Conservation (phyloP, 1,140 invertebrate genomes). For the Papilio polyxenes region DNA sequence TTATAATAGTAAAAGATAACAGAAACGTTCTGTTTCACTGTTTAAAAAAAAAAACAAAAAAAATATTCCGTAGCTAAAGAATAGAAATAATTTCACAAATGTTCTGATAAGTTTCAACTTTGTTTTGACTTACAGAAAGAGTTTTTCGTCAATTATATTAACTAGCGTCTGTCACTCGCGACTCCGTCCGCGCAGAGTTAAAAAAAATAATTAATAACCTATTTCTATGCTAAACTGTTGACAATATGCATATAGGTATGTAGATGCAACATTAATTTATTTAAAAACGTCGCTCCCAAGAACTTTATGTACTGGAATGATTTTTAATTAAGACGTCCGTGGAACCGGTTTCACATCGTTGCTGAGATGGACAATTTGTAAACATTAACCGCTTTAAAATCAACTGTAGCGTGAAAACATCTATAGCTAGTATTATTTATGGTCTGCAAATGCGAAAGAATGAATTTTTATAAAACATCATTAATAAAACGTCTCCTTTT, state of each 20-base stretch:
- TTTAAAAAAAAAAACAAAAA: no score
- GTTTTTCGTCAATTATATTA: neutral
- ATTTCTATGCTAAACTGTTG: neutral
- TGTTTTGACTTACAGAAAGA: neutral
- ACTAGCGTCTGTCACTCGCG: no score
- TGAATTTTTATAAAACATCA: constrained; percentile 67
- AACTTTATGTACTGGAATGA: constrained; percentile 57
- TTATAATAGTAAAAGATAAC: no score
- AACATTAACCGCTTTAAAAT: constrained; percentile 64
- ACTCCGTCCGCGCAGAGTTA: no score
- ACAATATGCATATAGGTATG: neutral
- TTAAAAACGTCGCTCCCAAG: constrained; percentile 32
- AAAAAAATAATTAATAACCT: no score
- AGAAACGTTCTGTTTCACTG: no score
- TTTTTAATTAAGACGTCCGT: constrained; percentile 54
- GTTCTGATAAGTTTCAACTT: neutral
- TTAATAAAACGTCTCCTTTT: constrained; percentile 63
- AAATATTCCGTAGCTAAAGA: no score
- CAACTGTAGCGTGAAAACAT: constrained; percentile 69
- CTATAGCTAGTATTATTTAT: constrained; percentile 64
- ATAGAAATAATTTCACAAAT: neutral
- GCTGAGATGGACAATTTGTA: constrained; percentile 54
- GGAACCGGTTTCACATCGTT: constrained; percentile 46
- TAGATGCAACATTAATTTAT: constrained; percentile 34
- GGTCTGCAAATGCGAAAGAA: constrained; percentile 59